Conservation (phyloP, 1,140 invertebrate species). For the Bursaphelenchus mucronatus region DNA sequence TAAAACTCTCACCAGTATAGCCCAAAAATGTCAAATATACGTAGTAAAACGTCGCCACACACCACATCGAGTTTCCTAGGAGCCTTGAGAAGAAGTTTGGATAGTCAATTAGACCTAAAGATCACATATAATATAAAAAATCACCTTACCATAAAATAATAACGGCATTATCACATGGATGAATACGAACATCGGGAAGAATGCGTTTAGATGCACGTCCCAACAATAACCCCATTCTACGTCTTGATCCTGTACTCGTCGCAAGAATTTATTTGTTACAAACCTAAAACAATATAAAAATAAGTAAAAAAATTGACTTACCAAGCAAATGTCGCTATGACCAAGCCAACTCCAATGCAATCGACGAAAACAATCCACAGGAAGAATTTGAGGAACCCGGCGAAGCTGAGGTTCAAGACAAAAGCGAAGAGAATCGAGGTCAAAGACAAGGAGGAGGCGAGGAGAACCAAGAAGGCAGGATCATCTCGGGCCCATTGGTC, state of each 20-base stretch:
- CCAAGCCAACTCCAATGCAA: conserved; percentile 79
- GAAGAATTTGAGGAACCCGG: conserved; percentile 78
- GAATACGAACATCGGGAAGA: conserved; percentile 87
- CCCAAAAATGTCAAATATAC: conserved; percentile 95
- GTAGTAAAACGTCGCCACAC: conserved; percentile 84
- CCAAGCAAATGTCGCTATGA: conserved; percentile 86
- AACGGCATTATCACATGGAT: conserved; percentile 75
- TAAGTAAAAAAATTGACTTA: conserved; percentile 61
- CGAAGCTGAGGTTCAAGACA: conserved; percentile 72
- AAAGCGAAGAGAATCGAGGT: conserved; percentile 84
- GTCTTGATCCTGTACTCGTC: conserved; percentile 71
- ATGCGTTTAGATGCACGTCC: conserved; percentile 96
- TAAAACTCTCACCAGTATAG: conserved; percentile 76
- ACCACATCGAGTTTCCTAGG: conserved; percentile 88
- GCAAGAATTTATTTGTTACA: conserved; percentile 79
- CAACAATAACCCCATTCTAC: conserved; percentile 99
- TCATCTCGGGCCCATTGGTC: conserved; percentile 98
- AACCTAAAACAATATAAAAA: conserved; percentile 69
- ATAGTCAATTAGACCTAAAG: conserved; percentile 50
- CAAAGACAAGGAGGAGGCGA: conserved; percentile 79
- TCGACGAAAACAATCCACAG: conserved; percentile 89
- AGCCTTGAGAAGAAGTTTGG: conserved; percentile 69
- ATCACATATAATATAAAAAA: conserved; percentile 19
- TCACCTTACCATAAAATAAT: conserved; percentile 47
- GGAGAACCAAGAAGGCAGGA: conserved; percentile 90